phyloP scores from a whole-genome alignment of 1,140 invertebrate genomes.

The Atta texana region DNA sequence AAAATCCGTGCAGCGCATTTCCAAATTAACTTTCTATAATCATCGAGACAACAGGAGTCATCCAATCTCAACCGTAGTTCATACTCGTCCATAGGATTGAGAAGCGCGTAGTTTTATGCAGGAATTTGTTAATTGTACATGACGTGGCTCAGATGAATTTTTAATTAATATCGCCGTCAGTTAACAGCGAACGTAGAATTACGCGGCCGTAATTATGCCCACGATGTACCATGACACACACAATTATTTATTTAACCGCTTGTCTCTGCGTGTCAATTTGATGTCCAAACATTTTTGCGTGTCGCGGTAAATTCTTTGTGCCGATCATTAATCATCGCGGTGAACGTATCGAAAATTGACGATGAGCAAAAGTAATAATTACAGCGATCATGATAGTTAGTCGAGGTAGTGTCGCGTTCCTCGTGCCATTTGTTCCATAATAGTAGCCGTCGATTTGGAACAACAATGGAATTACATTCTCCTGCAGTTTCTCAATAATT shows the following conservation, averaged over 20 bases:
- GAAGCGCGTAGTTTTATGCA: neutral
- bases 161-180: conserved; percentile 54
- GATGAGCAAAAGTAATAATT: conserved; percentile 8
- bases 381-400: neutral
- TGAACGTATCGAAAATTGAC: neutral
- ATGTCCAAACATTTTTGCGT: neutral
- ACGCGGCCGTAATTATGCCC: conserved; percentile 23
- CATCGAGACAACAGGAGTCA: neutral
- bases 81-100: neutral
- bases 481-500: conserved; percentile 45
- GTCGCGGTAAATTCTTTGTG: neutral
- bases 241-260: conserved; percentile 42
- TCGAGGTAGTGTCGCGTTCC: neutral
- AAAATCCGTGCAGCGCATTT: neutral
- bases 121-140: conserved; percentile 32
- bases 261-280: neutral
- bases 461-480: conserved; percentile 45
- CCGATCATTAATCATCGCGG: conserved; percentile 17
- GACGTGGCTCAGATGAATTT: conserved; percentile 36
- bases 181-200: conserved; percentile 4
- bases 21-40: conserved; percentile 11
- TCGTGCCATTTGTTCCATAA: neutral
- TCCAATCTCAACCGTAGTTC: neutral
- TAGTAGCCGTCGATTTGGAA: neutral
- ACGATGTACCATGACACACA: conserved; percentile 12